phyloP scores from a whole-genome alignment of 2,113 vertebrate species.

The Dascyllus trimaculatus region DNA sequence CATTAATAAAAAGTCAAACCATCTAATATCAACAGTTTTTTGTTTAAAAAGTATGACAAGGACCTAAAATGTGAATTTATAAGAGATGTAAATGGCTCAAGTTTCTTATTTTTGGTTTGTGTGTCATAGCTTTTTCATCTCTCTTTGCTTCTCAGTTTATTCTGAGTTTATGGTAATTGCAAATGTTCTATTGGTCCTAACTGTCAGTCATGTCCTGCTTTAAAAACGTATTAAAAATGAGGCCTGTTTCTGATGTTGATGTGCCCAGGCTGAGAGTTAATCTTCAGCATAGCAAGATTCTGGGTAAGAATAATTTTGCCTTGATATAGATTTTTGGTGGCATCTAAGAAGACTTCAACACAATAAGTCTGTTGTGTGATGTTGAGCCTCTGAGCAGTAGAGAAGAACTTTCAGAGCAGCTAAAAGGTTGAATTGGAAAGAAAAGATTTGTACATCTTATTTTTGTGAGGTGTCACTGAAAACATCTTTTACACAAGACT shows the following conservation, averaged over 20 bases:
- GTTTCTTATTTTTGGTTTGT: too few relatives aligned
- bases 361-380: constrained; percentile 35
- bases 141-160: not conserved
- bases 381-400: constrained; percentile 12
- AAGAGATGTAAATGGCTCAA: too few relatives aligned
- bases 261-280: not conserved
- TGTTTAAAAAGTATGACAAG: too few relatives aligned
- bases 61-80: too few relatives aligned
- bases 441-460: not conserved
- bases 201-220: constrained; percentile 5
- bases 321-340: constrained; percentile 27
- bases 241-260: constrained; percentile 10
- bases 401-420: constrained; percentile 11
- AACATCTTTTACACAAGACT: constrained; percentile 1
- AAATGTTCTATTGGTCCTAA: not conserved
- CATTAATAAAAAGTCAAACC: too few relatives aligned
- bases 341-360: constrained; percentile 29
- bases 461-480: not conserved
- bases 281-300: not conserved
- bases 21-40: too few relatives aligned
- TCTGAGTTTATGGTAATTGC: not conserved
- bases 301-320: constrained; percentile 26
- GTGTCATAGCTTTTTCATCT: not conserved
- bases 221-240: not conserved
- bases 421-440: constrained; percentile 18